A percentile compares a stretch with the other conserved stretches of the same genome.
Conservation (phyloP, 2,888 invertebrate species). For the Calliopum simillimum region DNA sequence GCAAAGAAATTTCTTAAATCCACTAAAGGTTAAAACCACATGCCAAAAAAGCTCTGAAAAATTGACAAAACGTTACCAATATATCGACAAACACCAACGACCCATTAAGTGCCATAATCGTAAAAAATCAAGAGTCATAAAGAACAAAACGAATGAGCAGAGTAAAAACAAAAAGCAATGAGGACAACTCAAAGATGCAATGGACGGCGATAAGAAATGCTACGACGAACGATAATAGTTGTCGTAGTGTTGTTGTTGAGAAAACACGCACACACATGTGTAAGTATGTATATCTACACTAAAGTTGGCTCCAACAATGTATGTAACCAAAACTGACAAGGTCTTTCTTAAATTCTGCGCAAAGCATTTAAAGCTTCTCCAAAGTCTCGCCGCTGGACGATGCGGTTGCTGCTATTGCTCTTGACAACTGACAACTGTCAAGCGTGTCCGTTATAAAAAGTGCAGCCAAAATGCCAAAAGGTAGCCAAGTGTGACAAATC, state of each 20-base stretch:
- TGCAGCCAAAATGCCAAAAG: conserved; percentile 6
- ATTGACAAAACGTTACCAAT: background rate
- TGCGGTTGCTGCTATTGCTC: too few relatives aligned
- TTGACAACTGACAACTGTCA: conserved; percentile 2
- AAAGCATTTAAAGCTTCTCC: background rate
- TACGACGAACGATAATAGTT: background rate
- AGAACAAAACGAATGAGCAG: conserved; percentile 46
- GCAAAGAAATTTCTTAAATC: background rate
- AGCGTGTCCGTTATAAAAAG: conserved; percentile 16
- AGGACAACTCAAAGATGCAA: background rate
- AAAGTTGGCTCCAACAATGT: background rate
- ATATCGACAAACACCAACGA: conserved; percentile 52
- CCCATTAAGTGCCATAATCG: conserved; percentile 61
- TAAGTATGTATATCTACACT: background rate
- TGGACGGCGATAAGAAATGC: background rate
- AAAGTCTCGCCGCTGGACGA: background rate
- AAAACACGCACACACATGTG: background rate
- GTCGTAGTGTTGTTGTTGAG: too few relatives aligned
- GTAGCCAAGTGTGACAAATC: conserved; percentile 37
- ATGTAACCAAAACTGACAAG: conserved; percentile 31
- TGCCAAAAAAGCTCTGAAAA: background rate
- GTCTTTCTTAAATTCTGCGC: background rate
- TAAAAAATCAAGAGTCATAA: conserved; percentile 61
- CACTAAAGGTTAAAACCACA: background rate
- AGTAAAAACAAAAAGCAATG: conserved; percentile 3